Percentiles rank a stretch among this genome's conserved stretches.
Conservation (phyloP, 2,888 invertebrate species). For the Eutolmus rufibarbis region DNA sequence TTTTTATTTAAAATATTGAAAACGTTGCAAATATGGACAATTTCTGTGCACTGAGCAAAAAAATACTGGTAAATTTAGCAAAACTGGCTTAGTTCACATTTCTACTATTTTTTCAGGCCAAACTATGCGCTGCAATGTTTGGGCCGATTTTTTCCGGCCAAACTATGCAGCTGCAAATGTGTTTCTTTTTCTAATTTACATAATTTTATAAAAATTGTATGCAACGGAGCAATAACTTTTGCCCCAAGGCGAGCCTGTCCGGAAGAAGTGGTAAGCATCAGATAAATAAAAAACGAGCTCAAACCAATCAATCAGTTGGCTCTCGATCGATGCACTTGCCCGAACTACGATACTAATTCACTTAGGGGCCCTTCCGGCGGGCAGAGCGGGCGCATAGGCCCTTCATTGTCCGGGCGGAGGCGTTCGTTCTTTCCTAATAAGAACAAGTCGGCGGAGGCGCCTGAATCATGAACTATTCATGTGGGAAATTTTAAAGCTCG, state of each 20-base stretch:
- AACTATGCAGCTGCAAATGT: too few species aligned
- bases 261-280: neutral
- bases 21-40: too few species aligned
- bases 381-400: neutral
- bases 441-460: neutral
- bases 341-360: neutral
- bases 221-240: neutral
- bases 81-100: too few species aligned
- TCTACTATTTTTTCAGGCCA: too few species aligned
- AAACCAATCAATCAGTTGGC: neutral
- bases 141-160: too few species aligned
- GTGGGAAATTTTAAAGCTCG: slow-evolving; percentile 38
- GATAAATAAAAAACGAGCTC: neutral
- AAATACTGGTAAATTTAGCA: too few species aligned
- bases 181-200: neutral
- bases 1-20: too few species aligned
- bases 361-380: neutral
- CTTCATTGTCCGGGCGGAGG: neutral
- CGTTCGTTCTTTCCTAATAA: slow-evolving; percentile 5
- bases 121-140: too few species aligned
- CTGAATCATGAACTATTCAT: slow-evolving; percentile 31
- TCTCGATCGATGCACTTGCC: neutral
- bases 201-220: neutral
- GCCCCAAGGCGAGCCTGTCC: neutral
- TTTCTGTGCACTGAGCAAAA: too few species aligned